phyloP scores from a whole-genome alignment of 2,113 vertebrate species.

The Mesembrinibis cayennensis region DNA sequence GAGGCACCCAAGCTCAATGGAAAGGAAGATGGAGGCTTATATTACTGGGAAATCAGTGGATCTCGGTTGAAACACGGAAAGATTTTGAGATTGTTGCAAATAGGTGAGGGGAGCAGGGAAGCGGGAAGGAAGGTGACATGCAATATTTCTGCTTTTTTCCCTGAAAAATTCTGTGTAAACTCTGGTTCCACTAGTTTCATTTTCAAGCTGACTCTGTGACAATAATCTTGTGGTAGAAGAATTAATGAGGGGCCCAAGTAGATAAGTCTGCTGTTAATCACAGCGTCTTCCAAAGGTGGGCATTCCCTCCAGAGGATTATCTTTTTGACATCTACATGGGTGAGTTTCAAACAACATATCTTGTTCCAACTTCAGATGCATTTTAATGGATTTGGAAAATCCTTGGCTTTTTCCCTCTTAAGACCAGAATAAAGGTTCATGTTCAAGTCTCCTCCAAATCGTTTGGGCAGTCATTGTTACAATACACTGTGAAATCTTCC shows the following conservation, averaged over 20 bases:
- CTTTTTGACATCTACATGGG: not conserved
- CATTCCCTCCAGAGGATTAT: not conserved
- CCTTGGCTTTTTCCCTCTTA: not conserved
- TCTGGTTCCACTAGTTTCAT: not conserved
- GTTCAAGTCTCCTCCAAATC: not conserved
- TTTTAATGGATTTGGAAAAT: not conserved
- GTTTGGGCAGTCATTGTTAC: not conserved
- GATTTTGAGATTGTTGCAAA: not conserved
- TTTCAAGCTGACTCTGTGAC: not conserved
- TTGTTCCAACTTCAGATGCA: not conserved
- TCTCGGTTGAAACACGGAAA: not conserved
- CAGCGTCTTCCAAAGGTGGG: not conserved
- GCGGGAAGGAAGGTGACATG: not conserved
- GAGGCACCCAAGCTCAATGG: not conserved
- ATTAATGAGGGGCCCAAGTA: not conserved
- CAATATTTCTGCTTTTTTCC: not conserved
- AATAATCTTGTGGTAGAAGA: not conserved
- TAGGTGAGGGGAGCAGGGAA: not conserved
- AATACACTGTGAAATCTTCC: not conserved
- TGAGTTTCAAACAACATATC: not conserved
- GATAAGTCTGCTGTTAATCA: not conserved
- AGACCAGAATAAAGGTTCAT: constrained; percentile 16
- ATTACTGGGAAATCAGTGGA: not conserved
- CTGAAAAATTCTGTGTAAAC: not conserved
- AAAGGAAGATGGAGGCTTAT: not conserved